Percentiles rank a stretch among this genome's conserved stretches.
phyloP scores from a whole-genome alignment of 2,888 invertebrate species.

The Sinelater perroti region DNA sequence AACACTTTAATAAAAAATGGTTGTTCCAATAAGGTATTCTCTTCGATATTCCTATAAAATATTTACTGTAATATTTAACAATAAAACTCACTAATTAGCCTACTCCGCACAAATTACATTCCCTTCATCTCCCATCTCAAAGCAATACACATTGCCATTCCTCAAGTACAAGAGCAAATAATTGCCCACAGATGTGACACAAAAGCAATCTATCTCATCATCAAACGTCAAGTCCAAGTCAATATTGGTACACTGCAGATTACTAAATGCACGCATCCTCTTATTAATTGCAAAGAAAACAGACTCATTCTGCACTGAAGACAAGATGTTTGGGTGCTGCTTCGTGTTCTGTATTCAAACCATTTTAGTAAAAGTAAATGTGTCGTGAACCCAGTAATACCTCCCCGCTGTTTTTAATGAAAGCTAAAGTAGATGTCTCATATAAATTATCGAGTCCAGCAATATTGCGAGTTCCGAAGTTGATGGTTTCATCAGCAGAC shows the following conservation, averaged over 20 bases:
- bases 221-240: slow-evolving; percentile 35
- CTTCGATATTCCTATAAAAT: neutral
- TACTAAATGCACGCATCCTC: slow-evolving; percentile 38
- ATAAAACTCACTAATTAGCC: no score
- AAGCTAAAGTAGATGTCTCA: slow-evolving; percentile 63
- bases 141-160: slow-evolving; percentile 40
- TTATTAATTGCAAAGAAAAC: slow-evolving; percentile 40
- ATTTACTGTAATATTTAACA: no score
- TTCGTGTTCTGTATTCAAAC: slow-evolving; percentile 5
- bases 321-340: slow-evolving; percentile 18
- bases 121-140: slow-evolving; percentile 32
- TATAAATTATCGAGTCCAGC: slow-evolving; percentile 61
- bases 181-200: slow-evolving; percentile 36
- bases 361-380: slow-evolving; percentile 5
- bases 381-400: slow-evolving; percentile 12
- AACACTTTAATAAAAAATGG: slow-evolving; percentile 22
- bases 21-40: neutral
- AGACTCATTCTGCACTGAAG: slow-evolving; percentile 30
- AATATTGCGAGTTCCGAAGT: slow-evolving; percentile 62
- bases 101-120: slow-evolving; percentile 37
- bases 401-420: slow-evolving; percentile 44
- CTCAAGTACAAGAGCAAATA: slow-evolving; percentile 40
- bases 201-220: slow-evolving; percentile 38
- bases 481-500: slow-evolving; percentile 63
- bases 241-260: slow-evolving; percentile 36